These are phyloP conservation scores for Peromyscus aztecus DNA, from an alignment of 2,797 vertebrate species.

Conservation along the genomic window DNA sequence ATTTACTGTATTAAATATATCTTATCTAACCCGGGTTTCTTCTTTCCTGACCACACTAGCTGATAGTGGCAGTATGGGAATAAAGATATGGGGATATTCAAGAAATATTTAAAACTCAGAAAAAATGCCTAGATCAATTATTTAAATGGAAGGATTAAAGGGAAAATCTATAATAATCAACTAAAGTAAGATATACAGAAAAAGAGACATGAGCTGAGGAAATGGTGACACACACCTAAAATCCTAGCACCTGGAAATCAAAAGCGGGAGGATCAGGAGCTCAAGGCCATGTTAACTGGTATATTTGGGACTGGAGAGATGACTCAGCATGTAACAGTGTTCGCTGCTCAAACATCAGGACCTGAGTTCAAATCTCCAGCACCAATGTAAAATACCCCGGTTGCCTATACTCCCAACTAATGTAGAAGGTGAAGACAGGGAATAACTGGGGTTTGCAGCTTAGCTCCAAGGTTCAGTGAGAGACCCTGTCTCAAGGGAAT, in stretches of 20 bases:
- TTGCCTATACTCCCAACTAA: background rate
- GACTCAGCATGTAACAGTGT: background rate
- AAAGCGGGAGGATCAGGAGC: background rate
- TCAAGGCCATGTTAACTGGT: background rate
- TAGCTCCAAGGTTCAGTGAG: background rate
- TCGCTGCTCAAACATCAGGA: background rate
- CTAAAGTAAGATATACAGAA: background rate
- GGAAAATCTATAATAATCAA: slow-evolving; percentile 27
- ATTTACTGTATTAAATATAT: slow-evolving; percentile 9
- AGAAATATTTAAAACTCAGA: slow-evolving; percentile 6
- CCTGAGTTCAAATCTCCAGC: background rate
- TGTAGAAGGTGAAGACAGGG: background rate
- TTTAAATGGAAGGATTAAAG: background rate
- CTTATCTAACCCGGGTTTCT: background rate
- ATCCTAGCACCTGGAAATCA: background rate
- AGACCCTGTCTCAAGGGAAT: background rate
- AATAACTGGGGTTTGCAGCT: background rate
- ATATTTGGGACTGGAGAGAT: background rate
- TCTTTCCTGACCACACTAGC: background rate
- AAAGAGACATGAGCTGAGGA: background rate
- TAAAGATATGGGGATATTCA: background rate
- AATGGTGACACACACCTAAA: background rate
- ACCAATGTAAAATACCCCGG: background rate
- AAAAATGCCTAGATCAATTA: background rate
- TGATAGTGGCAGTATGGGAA: background rate